Evolutionary conservation across 2,113 vertebrate species (phyloP).

Genomic region (Irena cyanogastra): DNA sequence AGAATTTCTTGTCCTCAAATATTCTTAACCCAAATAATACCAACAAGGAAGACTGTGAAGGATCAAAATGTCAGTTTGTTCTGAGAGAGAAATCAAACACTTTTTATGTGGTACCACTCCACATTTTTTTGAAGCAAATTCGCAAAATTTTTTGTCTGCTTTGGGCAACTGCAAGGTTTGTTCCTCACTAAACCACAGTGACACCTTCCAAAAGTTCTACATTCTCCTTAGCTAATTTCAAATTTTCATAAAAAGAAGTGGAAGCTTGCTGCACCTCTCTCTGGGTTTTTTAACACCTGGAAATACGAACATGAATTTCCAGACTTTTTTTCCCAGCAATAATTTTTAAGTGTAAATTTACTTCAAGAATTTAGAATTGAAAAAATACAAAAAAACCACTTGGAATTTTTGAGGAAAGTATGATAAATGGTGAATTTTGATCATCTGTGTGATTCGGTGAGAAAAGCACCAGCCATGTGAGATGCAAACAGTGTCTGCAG

Average conservation of each 20-base stretch:
- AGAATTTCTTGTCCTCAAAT: neutral
- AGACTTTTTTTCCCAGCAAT: neutral
- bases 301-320: neutral
- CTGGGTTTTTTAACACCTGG: neutral
- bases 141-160: neutral
- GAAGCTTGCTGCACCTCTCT: neutral
- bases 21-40: neutral
- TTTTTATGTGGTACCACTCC: rapidly evolving
- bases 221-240: neutral
- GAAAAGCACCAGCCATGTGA: neutral
- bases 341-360: neutral
- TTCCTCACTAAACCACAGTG: neutral
- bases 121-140: neutral
- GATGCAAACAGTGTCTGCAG: neutral
- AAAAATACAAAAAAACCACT: neutral
- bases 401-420: neutral
- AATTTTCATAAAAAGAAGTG: neutral
- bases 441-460: neutral
- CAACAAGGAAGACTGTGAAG: neutral
- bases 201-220: neutral
- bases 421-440: neutral
- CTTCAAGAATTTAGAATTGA: neutral
- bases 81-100: neutral
- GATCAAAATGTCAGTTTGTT: neutral
- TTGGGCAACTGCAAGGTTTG: neutral